phyloP scores from a whole-genome alignment of 2,797 vertebrate species.

The Notamacropus eugenii region DNA sequence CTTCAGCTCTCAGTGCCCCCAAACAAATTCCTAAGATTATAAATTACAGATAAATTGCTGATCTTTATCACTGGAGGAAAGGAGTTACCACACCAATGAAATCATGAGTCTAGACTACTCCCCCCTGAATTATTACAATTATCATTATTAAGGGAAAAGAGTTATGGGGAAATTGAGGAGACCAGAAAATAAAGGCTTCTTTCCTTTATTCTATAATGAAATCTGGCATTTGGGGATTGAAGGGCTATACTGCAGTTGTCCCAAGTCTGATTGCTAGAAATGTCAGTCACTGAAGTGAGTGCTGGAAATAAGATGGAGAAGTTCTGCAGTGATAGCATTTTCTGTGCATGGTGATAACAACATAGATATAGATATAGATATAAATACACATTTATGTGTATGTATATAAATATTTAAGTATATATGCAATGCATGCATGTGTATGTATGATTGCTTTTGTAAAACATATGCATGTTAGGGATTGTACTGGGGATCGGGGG shows the following conservation, averaged over 20 bases:
- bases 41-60: background rate
- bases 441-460: background rate
- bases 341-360: background rate
- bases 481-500: no score
- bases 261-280: background rate
- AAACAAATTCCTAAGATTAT: background rate
- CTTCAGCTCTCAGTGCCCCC: background rate
- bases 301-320: background rate
- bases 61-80: background rate
- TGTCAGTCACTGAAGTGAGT: background rate
- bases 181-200: background rate
- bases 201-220: background rate
- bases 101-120: background rate
- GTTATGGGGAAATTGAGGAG: background rate
- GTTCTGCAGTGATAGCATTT: background rate
- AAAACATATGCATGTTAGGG: background rate
- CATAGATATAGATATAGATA: background rate
- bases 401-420: background rate
- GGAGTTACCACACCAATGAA: background rate
- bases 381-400: background rate
- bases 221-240: background rate
- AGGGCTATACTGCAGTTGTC: background rate
- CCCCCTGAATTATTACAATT: background rate
- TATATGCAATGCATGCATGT: background rate
- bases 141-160: background rate